Evolutionary conservation across 2,888 invertebrate species (phyloP).

Genomic region (Agonopterix alstromeriana): DNA sequence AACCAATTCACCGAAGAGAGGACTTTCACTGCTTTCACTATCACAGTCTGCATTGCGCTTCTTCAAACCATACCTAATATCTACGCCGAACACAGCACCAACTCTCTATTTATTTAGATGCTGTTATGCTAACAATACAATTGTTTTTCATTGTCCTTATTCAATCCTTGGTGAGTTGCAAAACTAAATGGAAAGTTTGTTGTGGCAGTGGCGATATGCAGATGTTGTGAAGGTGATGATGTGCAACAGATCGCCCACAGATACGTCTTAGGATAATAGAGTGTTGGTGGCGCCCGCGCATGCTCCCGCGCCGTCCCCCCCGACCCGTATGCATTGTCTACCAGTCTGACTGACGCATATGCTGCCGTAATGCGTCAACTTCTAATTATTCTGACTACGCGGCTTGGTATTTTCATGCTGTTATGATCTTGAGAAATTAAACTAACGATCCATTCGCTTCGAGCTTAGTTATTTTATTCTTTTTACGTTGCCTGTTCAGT

Average conservation of each 20-base stretch:
- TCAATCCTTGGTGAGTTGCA: conserved; percentile 46
- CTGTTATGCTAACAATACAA: conserved; percentile 53
- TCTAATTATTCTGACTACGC: background rate
- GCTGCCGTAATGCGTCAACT: background rate
- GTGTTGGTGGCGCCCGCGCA: conserved; percentile 54
- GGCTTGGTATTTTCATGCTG: background rate
- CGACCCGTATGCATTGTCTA: background rate
- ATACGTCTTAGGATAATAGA: conserved; percentile 29
- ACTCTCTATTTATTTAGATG: conserved; percentile 71
- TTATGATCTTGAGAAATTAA: background rate
- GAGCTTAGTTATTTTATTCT: no score
- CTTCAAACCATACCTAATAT: conserved; percentile 40
- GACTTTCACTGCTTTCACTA: conserved; percentile 74
- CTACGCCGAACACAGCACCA: conserved; percentile 28
- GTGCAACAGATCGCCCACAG: conserved; percentile 63
- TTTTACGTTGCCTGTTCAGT: no score
- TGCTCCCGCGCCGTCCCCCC: conserved; percentile 19
- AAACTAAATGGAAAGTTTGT: conserved; percentile 67
- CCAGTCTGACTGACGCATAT: no score
- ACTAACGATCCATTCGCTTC: background rate
- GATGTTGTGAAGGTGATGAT: conserved; percentile 50
- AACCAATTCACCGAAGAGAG: conserved; percentile 25
- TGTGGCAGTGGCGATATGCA: conserved; percentile 46
- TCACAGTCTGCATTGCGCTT: conserved; percentile 45
- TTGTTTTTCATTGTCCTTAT: conserved; percentile 61